phyloP scores from a whole-genome alignment of 64 coral and sea anemone species.

The Actinia equina region DNA sequence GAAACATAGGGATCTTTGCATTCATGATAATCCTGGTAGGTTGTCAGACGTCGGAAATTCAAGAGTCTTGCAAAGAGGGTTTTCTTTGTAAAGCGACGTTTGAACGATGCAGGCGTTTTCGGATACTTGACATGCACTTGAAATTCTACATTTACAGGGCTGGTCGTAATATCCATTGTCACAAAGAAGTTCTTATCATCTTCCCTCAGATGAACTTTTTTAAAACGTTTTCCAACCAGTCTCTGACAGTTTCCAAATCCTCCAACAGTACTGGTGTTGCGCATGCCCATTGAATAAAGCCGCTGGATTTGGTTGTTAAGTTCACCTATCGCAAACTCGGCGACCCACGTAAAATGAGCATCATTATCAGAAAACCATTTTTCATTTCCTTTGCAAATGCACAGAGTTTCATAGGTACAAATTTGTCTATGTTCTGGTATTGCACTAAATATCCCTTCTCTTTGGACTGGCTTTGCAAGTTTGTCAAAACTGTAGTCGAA shows the following conservation, averaged over 20 bases:
- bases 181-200: not conserved
- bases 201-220: constrained; percentile 6
- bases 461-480: not conserved
- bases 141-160: not conserved
- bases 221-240: not conserved
- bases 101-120: not conserved
- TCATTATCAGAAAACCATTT: constrained; percentile 27
- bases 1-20: not conserved
- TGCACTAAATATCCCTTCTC: constrained; percentile 3
- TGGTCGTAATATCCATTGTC: not conserved
- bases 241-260: constrained; percentile 12
- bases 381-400: constrained; percentile 24
- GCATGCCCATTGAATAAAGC: not conserved
- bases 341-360: constrained; percentile 15
- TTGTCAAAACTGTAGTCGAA: not conserved
- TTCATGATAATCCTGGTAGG: not conserved
- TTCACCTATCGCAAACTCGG: constrained; percentile 37
- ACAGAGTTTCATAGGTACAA: not conserved
- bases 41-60: not conserved
- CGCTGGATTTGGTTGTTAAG: constrained; percentile 31
- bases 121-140: constrained; percentile 6
- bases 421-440: constrained; percentile 13
- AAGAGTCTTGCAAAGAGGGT: not conserved
- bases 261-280: not conserved
- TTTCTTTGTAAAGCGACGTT: not conserved